phyloP scores from a whole-genome alignment of 2,888 invertebrate species.

The Morpho helenor region DNA sequence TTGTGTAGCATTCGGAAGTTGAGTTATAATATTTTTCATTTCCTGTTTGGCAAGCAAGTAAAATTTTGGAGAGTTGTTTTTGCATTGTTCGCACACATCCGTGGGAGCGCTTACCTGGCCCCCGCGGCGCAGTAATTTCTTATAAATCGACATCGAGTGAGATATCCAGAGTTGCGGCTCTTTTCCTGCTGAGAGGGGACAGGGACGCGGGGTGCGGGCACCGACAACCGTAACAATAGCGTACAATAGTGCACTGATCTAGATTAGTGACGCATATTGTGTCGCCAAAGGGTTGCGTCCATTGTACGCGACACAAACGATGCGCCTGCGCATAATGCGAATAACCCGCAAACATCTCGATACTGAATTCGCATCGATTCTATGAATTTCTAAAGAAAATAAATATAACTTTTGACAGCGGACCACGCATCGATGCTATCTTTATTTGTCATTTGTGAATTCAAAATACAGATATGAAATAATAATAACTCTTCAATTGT shows the following conservation, averaged over 20 bases:
- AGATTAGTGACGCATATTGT: constrained; percentile 78
- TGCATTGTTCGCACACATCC: constrained; percentile 57
- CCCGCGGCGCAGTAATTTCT: constrained; percentile 69
- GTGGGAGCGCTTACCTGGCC: constrained; percentile 74
- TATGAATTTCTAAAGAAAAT: constrained; percentile 78
- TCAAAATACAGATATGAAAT: constrained; percentile 51
- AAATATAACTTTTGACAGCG: constrained; percentile 78
- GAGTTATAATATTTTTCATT: constrained; percentile 68
- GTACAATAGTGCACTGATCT: constrained; percentile 74
- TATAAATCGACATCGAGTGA: constrained; percentile 78
- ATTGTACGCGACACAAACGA: constrained; percentile 54
- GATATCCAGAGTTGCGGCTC: constrained; percentile 60
- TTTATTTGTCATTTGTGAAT: constrained; percentile 66
- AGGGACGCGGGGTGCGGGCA: constrained; percentile 31
- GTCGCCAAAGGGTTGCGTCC: constrained; percentile 74
- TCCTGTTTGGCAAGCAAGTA: constrained; percentile 63
- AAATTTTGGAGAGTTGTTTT: constrained; percentile 61
- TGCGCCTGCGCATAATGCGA: constrained; percentile 55
- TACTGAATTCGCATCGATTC: constrained; percentile 69
- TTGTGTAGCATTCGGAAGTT: constrained; percentile 57
- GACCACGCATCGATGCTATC: constrained; percentile 65
- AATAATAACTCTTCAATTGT: constrained; percentile 36
- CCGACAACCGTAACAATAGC: constrained; percentile 42
- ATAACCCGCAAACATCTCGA: constrained; percentile 68
- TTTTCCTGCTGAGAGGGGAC: constrained; percentile 42